A percentile compares a stretch with the other conserved stretches of the same genome.
These are phyloP conservation scores for Ylistrum balloti DNA, from an alignment of 1,140 invertebrate genomes.

Conservation along the genomic window DNA sequence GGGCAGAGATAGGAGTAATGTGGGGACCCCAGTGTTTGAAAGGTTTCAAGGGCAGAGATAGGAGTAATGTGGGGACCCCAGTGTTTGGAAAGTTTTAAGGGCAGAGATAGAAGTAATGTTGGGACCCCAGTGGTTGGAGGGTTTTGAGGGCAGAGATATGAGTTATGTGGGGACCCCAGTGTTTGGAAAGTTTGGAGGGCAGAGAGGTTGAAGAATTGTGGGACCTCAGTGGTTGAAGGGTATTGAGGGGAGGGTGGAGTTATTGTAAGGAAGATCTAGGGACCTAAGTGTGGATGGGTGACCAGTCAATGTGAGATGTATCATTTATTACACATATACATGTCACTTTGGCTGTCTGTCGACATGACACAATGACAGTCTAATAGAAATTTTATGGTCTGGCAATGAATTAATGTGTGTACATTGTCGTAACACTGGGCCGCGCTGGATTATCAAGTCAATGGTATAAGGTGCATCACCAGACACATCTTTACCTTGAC, in stretches of 20 bases:
- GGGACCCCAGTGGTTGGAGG: too few relatives aligned
- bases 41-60: not conserved
- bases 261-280: not conserved
- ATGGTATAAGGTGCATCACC: not conserved
- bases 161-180: too few relatives aligned
- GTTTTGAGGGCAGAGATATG: too few relatives aligned
- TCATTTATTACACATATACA: slow-evolving; percentile 35
- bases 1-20: not conserved
- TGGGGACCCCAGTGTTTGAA: too few relatives aligned
- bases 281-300: not conserved
- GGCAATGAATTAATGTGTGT: slow-evolving; percentile 39
- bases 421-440: not conserved
- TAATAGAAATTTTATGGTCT: slow-evolving; percentile 31
- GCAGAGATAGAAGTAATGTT: too few relatives aligned
- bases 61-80: not conserved
- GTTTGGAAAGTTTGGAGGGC: not conserved
- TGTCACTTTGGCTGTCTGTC: slow-evolving; percentile 23
- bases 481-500: not conserved
- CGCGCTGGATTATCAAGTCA: not conserved
- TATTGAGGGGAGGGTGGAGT: not conserved
- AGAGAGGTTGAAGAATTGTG: not conserved
- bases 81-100: too few relatives aligned
- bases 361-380: slow-evolving; percentile 24
- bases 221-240: not conserved
- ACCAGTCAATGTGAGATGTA: not conserved